phyloP scores from a whole-genome alignment of 2,113 vertebrate genomes.

The Cairina moschata region DNA sequence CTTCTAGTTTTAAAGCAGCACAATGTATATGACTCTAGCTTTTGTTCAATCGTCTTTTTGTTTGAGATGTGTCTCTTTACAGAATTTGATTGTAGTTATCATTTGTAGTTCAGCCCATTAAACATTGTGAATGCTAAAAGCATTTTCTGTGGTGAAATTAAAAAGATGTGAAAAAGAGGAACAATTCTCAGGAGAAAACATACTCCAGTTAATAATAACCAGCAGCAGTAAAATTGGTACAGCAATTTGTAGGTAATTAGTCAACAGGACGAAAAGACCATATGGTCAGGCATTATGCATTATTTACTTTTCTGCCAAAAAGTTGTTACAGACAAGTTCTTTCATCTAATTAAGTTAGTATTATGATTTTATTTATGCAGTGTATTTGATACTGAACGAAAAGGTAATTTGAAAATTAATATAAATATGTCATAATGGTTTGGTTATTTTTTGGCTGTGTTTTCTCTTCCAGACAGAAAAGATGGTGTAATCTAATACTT shows the following conservation, averaged over 20 bases:
- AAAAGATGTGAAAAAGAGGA: slow-evolving; percentile 16
- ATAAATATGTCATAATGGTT: not conserved
- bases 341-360: slow-evolving; percentile 33
- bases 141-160: slow-evolving; percentile 11
- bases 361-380: slow-evolving; percentile 46
- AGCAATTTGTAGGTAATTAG: slow-evolving; percentile 68
- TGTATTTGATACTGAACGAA: slow-evolving; percentile 12
- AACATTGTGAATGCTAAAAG: not conserved
- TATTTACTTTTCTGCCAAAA: slow-evolving; percentile 24
- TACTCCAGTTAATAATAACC: slow-evolving; percentile 46
- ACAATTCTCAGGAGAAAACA: slow-evolving; percentile 45
- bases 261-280: slow-evolving; percentile 39
- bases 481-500: not conserved
- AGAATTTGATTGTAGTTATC: not conserved
- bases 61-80: not conserved
- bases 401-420: slow-evolving; percentile 29
- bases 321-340: not conserved
- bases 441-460: not conserved
- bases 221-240: slow-evolving; percentile 52
- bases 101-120: not conserved
- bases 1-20: slow-evolving; percentile 1
- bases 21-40: not conserved
- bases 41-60: not conserved
- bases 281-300: slow-evolving; percentile 26
- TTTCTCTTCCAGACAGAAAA: slow-evolving; percentile 30